A percentile compares a stretch with the other conserved stretches of the same genome.
Evolutionary conservation across 2,113 vertebrate species (phyloP).

Genomic region (Malurus cyaneus): DNA sequence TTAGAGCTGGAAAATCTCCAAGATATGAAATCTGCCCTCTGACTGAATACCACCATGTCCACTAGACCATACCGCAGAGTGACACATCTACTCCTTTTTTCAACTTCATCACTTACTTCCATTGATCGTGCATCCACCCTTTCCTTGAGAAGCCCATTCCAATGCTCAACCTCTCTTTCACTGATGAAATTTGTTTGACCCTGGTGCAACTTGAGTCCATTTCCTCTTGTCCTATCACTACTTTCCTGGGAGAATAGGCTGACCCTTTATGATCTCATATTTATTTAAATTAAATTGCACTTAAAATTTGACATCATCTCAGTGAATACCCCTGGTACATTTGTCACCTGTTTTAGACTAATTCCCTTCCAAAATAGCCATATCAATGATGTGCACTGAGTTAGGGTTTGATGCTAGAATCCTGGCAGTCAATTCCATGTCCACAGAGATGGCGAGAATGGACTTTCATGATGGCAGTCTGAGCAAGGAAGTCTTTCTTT

Average conservation of each 20-base stretch:
- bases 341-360: background rate
- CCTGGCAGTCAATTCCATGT: fast-evolving
- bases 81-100: background rate
- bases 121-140: background rate
- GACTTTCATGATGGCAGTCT: background rate
- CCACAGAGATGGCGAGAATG: background rate
- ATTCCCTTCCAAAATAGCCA: background rate
- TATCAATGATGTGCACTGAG: background rate
- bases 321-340: background rate
- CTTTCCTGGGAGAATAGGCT: background rate
- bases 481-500: background rate
- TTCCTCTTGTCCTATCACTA: fast-evolving
- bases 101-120: background rate
- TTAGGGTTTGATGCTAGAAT: background rate
- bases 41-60: background rate
- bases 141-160: background rate
- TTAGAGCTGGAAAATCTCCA: background rate
- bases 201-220: background rate
- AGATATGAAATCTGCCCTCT: background rate
- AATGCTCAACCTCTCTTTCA: background rate
- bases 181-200: background rate
- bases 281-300: background rate
- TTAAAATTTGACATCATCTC: background rate
- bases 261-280: background rate
- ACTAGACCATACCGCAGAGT: background rate